Conservation (phyloP, 2,888 invertebrate genomes). For the Branchipolynoe longqiensis region DNA sequence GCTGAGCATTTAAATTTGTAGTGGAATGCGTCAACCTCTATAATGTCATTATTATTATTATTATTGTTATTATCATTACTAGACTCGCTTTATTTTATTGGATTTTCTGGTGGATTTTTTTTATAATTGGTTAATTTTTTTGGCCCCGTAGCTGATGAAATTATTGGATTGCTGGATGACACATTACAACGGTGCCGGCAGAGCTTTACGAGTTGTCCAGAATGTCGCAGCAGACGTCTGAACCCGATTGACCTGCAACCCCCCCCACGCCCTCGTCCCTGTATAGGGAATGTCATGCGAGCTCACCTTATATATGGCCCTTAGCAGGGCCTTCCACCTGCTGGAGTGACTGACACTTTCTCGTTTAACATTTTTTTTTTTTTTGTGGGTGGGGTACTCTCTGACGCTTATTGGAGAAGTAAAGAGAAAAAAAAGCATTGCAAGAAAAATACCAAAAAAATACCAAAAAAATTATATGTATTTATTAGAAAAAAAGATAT, state of each 20-base stretch:
- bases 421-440: constrained; percentile 38
- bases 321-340: constrained; percentile 14
- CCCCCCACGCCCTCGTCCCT: no score
- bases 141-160: no score
- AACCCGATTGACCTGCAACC: not conserved
- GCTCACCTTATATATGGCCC: constrained; percentile 28
- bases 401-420: not conserved
- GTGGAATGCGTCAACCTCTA: constrained; percentile 35
- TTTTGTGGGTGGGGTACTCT: no score
- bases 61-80: no score
- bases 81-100: no score
- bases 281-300: constrained; percentile 23
- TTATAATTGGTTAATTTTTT: no score
- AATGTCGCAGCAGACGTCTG: not conserved
- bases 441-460: constrained; percentile 39
- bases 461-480: no score
- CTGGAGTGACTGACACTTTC: constrained; percentile 22
- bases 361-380: constrained; percentile 13
- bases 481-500: constrained; percentile 9
- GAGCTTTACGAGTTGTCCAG: not conserved
- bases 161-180: no score
- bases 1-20: constrained; percentile 33
- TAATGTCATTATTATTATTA: not conserved
- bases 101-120: no score
- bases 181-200: no score